Base-by-base conservation (phyloP, 2,113 vertebrate genomes). In the Haliaeetus leucogaster region DNA sequence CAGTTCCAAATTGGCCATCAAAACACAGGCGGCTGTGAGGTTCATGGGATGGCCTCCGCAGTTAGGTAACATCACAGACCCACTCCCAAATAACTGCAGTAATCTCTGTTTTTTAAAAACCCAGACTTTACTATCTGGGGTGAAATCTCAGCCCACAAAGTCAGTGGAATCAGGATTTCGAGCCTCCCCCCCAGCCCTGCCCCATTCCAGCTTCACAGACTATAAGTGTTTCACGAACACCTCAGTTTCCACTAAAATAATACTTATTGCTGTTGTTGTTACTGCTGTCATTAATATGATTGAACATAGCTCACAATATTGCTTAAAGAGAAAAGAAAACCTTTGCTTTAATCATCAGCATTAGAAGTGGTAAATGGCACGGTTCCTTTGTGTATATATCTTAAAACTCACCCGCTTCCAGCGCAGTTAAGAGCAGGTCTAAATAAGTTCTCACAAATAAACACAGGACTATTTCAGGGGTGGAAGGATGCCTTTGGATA, bases 1-100 rank as follows among this genome's bases (percentile, higher is more conserved):
- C 40, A 4, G 81, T 82, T 94, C 95, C 86, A 89, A 91, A 84
- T 62, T 89, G 74, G 61, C 90, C 91, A 89, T 68, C 92, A 80
- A 56, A 90, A 89, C 79, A 91, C 11, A 36, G 90, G 65, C 4
- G 6, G 73, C 50, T 34, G 2, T n/a, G 59, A 58, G 68, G 94
- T 58, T 91, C 76, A 66, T 29, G 83, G 89, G 70, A 32, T 66
- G 87, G 48, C 93, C 92, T 82, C 15, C 1, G 47, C 43, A 90
- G 36, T 53, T 52, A 45, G 45, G 71, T 53, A 92, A 73, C 42
- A 78, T 42, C 67, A n/a, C 68, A 90, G 87, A 70, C 48, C 16
- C 4, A 1, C 36, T 93, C 82, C 76, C 86, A 94, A 25, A 52
- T 61, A 71, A 65, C 21, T 56, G 27, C 80, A 85, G 17, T 48